Evolutionary conservation across 1,140 invertebrate genomes (phyloP).

Genomic region (Drosophila arizonae): DNA sequence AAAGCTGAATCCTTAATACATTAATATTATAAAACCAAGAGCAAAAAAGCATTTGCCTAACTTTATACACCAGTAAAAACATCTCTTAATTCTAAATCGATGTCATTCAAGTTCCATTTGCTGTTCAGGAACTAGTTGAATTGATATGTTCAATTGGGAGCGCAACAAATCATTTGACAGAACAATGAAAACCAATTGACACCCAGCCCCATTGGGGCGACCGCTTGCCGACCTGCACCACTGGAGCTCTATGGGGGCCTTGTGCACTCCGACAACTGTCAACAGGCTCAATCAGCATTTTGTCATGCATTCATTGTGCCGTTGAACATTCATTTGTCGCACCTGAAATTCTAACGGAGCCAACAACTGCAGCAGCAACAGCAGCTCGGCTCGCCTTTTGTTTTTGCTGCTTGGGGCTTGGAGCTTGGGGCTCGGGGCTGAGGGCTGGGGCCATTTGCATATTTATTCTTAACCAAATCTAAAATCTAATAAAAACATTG

Average conservation of each 20-base stretch:
- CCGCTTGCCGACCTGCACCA: no score
- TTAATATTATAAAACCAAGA: no score
- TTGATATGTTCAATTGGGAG: slow-evolving; percentile 14
- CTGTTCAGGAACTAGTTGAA: slow-evolving; percentile 2
- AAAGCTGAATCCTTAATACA: no score
- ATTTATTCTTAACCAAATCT: slow-evolving; percentile 36
- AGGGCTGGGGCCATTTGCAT: slow-evolving; percentile 21
- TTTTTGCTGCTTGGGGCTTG: neutral
- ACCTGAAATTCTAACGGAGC: slow-evolving; percentile 3
- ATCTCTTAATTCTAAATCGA: no score
- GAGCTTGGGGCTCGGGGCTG: neutral
- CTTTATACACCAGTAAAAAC: no score
- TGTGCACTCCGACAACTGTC: neutral
- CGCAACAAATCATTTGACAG: slow-evolving; percentile 18
- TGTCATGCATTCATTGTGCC: slow-evolving; percentile 44
- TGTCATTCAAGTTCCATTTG: no score
- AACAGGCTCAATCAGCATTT: slow-evolving; percentile 40
- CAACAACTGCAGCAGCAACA: no score
- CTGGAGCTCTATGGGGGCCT: no score
- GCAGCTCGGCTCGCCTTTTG: neutral
- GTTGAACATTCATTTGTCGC: slow-evolving; percentile 37
- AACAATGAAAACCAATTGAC: slow-evolving; percentile 22
- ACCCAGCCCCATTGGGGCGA: no score
- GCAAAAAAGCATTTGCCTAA: no score
- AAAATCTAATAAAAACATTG: slow-evolving; percentile 68